Evolutionary conservation across 2,888 invertebrate genomes (phyloP).

Genomic region (Meiosimyza decipiens): DNA sequence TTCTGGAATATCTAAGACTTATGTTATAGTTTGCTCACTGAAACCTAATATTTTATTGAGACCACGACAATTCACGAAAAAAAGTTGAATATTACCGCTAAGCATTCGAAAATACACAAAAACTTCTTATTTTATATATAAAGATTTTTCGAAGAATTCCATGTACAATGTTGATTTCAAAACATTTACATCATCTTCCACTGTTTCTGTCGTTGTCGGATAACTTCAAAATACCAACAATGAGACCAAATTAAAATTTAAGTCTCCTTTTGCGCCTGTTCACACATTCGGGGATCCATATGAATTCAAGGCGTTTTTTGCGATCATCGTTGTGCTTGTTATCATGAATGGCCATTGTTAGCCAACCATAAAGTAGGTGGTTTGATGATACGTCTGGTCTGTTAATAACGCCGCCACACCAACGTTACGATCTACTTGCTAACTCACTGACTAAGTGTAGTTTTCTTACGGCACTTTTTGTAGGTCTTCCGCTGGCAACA

Average conservation of each 20-base stretch:
- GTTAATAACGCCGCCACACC: background rate
- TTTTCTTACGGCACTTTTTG: constrained; percentile 29
- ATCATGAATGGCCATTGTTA: constrained; percentile 34
- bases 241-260: constrained; percentile 30
- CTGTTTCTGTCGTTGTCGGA: background rate
- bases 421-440: background rate
- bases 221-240: constrained; percentile 25
- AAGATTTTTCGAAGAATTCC: too few relatives aligned
- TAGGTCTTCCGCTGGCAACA: constrained; percentile 17
- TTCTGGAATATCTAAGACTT: background rate
- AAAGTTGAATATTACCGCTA: too few relatives aligned
- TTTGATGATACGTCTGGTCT: constrained; percentile 61
- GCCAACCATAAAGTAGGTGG: constrained; percentile 59
- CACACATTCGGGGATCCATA: constrained; percentile 7
- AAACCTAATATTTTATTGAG: too few relatives aligned
- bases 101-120: too few relatives aligned
- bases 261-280: constrained; percentile 15
- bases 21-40: too few relatives aligned
- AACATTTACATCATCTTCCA: too few relatives aligned
- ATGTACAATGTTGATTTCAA: too few relatives aligned
- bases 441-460: background rate
- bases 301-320: background rate
- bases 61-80: too few relatives aligned
- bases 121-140: too few relatives aligned
- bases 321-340: constrained; percentile 40